Percentiles rank a stretch among this genome's conserved stretches.
Conservation (phyloP, 2,113 vertebrate species). For the Morone saxatilis region DNA sequence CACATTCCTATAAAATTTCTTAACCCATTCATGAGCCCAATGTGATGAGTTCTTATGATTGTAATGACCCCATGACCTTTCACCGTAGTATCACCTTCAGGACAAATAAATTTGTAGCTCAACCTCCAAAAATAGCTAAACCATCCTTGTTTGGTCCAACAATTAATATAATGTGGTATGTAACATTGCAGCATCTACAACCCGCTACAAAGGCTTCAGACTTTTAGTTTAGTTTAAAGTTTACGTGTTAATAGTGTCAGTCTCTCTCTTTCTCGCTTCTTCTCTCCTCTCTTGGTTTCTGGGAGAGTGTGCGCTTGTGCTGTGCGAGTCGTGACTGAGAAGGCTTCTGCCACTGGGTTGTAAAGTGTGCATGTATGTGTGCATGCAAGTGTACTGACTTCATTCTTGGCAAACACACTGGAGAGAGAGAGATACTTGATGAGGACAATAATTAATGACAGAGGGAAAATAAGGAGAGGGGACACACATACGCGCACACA, state of each 20-base stretch:
- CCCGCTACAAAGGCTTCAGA: background rate
- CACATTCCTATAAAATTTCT: background rate
- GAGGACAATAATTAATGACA: constrained; percentile 68
- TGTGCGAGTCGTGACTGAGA: constrained; percentile 71
- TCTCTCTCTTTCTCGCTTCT: constrained; percentile 23
- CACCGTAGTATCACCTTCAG: background rate
- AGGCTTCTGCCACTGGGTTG: constrained; percentile 49
- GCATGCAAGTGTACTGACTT: constrained; percentile 56
- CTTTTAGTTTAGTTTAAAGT: constrained; percentile 23
- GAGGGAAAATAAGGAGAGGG: constrained; percentile 12
- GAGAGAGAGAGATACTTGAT: constrained; percentile 52
- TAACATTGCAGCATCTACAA: background rate
- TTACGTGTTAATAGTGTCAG: constrained; percentile 30
- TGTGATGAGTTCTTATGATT: background rate
- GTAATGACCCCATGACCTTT: background rate
- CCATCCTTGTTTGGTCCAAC: background rate
- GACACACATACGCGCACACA: constrained; percentile 32
- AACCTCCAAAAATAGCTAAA: background rate
- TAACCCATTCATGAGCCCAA: background rate
- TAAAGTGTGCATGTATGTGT: constrained; percentile 36
- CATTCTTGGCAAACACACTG: constrained; percentile 61
- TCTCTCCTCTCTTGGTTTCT: constrained; percentile 16
- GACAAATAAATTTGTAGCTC: background rate
- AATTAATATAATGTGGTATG: background rate
- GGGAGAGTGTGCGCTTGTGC: constrained; percentile 10